Conservation (phyloP, 2,113 vertebrate genomes). For the Nanorana parkeri region DNA sequence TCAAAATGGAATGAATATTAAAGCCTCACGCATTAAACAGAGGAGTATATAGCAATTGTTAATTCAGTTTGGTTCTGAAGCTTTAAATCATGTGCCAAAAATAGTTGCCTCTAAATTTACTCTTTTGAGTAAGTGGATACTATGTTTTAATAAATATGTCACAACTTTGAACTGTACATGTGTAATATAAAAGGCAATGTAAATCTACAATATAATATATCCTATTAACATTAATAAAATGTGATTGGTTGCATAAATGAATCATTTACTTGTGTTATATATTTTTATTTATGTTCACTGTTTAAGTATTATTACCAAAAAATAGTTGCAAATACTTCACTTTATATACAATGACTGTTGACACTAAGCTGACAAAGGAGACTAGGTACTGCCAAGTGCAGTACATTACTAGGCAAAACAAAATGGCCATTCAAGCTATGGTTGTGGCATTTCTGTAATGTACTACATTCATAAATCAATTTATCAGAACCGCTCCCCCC, state of each 20-base stretch:
- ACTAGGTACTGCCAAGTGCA: no score
- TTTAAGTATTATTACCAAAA: no score
- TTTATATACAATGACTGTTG: no score
- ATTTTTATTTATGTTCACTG: background rate
- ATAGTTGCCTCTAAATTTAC: slow-evolving; percentile 9
- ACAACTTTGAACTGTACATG: slow-evolving; percentile 51
- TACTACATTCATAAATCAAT: no score
- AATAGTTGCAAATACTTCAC: no score
- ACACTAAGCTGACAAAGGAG: no score
- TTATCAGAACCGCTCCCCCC: no score
- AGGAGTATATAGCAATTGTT: slow-evolving; percentile 3
- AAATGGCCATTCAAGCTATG: no score
- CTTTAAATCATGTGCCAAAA: slow-evolving; percentile 46
- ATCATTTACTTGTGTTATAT: background rate
- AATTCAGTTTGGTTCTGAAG: slow-evolving; percentile 22
- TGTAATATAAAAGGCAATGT: slow-evolving; percentile 49
- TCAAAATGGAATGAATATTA: background rate
- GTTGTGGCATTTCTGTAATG: no score
- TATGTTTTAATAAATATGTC: slow-evolving; percentile 35
- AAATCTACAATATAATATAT: slow-evolving; percentile 40
- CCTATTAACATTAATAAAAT: slow-evolving; percentile 35
- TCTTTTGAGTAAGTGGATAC: background rate
- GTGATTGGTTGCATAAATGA: slow-evolving; percentile 24
- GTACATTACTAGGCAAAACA: no score
- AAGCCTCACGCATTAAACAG: background rate